Percentiles rank a stretch among this genome's conserved stretches.
Evolutionary conservation across 2,797 vertebrate species (phyloP).

Genomic region (Hypotaenidia philippensis): DNA sequence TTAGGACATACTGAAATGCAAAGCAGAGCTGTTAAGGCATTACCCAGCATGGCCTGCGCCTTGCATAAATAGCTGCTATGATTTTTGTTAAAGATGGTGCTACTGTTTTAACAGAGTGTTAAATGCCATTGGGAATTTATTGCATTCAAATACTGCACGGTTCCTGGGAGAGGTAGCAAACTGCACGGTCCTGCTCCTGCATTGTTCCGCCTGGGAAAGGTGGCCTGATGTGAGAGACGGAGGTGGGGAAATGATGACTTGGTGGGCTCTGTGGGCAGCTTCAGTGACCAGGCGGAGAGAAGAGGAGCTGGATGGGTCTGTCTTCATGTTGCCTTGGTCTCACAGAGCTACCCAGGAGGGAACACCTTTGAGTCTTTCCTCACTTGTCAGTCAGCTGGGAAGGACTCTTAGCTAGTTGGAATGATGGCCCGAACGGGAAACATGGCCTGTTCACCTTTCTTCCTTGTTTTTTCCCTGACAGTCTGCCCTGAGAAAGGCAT

Average conservation of each 20-base stretch:
- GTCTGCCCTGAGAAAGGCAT: neutral
- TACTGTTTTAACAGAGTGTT: neutral
- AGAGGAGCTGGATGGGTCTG: neutral
- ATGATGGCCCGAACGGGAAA: neutral
- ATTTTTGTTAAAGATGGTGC: neutral
- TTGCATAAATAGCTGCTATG: neutral
- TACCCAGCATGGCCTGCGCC: neutral
- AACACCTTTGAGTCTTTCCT: neutral
- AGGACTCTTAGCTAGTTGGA: neutral
- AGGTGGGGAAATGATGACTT: neutral
- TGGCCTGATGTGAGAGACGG: neutral
- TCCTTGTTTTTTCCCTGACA: neutral
- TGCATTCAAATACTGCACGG: neutral
- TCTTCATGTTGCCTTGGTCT: neutral
- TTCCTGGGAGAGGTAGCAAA: neutral
- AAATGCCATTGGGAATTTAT: neutral
- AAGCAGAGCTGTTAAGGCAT: neutral
- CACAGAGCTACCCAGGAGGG: neutral
- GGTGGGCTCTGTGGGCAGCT: neutral
- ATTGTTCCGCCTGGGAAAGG: neutral
- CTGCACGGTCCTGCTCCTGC: neutral
- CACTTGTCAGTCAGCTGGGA: neutral
- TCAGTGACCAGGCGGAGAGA: neutral
- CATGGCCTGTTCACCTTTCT: neutral
- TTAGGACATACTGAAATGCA: neutral